Conservation (phyloP, 2,113 vertebrate species). For the Hypanus sabinus region DNA sequence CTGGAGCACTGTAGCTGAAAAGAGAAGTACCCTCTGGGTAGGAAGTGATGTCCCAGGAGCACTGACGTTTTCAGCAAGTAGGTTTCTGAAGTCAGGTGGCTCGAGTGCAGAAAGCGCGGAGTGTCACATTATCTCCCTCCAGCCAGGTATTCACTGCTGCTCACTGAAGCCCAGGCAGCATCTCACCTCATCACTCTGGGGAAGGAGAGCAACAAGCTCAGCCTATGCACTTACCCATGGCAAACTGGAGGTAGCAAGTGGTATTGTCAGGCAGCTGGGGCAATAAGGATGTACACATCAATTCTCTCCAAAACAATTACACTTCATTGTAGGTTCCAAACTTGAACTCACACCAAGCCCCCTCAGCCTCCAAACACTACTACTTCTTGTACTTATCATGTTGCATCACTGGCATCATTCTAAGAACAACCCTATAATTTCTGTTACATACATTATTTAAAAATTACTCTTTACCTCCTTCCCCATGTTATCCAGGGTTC, state of each 20-base stretch:
- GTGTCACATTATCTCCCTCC: neutral
- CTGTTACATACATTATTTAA: neutral
- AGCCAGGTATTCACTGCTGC: neutral
- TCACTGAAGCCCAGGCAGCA: too few species aligned
- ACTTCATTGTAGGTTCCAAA: neutral
- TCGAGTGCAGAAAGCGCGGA: too few species aligned
- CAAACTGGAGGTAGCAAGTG: neutral
- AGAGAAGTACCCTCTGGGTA: too few species aligned
- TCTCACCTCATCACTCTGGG: neutral
- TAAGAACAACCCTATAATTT: neutral
- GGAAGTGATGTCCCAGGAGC: too few species aligned
- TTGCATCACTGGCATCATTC: neutral
- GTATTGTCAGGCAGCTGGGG: neutral
- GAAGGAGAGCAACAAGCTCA: neutral
- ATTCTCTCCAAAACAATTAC: neutral
- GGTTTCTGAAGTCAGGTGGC: too few species aligned
- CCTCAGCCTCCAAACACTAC: too few species aligned
- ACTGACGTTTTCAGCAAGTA: too few species aligned
- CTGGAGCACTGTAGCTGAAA: too few species aligned
- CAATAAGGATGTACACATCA: neutral
- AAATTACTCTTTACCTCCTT: constrained; percentile 65
- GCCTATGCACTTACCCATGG: neutral
- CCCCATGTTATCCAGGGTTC: constrained; percentile 90
- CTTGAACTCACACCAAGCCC: neutral
- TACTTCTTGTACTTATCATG: neutral